phyloP scores from a whole-genome alignment of 2,113 vertebrate genomes.

The Aegotheles bennettii region DNA sequence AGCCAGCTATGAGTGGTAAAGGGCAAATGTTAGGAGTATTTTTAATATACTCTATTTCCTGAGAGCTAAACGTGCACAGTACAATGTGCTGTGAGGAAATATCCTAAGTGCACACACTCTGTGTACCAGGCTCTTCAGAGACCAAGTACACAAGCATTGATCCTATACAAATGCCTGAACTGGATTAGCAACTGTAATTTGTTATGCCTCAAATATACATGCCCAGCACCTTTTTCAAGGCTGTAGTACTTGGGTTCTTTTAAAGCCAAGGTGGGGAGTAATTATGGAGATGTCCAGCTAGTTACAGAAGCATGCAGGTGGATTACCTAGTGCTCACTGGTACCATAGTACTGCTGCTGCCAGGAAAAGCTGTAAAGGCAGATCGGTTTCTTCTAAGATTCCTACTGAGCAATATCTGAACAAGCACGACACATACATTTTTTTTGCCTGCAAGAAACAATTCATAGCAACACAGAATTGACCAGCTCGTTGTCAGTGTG shows the following conservation, averaged over 20 bases:
- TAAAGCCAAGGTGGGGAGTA: neutral
- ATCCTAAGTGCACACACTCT: fast-evolving
- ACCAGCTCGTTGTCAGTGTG: neutral
- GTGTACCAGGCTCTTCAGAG: neutral
- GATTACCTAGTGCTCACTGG: neutral
- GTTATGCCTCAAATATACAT: neutral
- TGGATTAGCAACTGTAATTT: neutral
- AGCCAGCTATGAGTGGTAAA: neutral
- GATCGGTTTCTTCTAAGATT: neutral
- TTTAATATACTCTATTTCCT: neutral
- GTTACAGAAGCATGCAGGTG: neutral
- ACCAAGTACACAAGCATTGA: neutral
- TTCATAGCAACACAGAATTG: neutral
- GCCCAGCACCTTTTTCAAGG: neutral
- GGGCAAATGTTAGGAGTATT: conserved; percentile 1
- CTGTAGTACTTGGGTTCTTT: neutral
- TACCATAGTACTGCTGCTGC: neutral
- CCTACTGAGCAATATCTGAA: neutral
- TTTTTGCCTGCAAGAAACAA: neutral
- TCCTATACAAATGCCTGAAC: neutral
- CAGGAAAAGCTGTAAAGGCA: neutral
- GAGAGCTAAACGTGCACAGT: neutral
- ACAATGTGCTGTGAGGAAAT: neutral
- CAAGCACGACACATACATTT: neutral
- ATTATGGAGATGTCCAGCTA: neutral